Evolutionary conservation across 2,797 vertebrate genomes (phyloP), one percentile per base, ranked within the genome.

Genomic region (Pipistrellus nathusii): DNA sequence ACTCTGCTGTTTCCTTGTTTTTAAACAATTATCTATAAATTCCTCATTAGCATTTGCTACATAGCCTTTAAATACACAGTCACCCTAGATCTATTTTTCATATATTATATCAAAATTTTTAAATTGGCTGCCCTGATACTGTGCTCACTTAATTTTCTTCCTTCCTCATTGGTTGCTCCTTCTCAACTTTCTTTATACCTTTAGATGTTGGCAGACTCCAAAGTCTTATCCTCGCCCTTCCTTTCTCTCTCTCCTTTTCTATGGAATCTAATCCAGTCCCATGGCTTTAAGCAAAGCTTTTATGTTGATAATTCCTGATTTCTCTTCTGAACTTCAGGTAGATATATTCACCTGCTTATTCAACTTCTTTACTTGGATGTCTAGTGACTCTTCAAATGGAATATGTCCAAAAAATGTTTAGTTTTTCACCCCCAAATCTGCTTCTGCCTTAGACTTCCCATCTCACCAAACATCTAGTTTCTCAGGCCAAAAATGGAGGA

Each of bases 1-100:
- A 32, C n/a, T 57, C 14, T 44, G 27, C 30, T 72, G 21, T 57
- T 95, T 85, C 17, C 55, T 88, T 95, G 25, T 80, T 80, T 62
- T 66, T n/a, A 59, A 84, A 59, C 84, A 77, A 62, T 57, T 25
- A 66, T 38, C 51, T 10, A 30, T 88, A 82, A 53, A 3, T 53
- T 83, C 8, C 18, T 71, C 55, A 76, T 81, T 88, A 84, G 14
- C 2, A 68, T 46, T 83, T 57, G 12, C 21, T 80, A 48, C 41
- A 76, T 69, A 83, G 23, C 14, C 48, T 94, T 91, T 72, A 59
- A 66, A 44, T 46, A 83, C 20, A 46, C 12, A 51, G 77, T 68
- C 77, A 35, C 41, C 41, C 66, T 86, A 30, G 5, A 1, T n/a
- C 35, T 41, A 9, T 51, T 90, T 86, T 62, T 55, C 30, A 86